phyloP scores from a whole-genome alignment of 2,113 vertebrate species.

The Candoia aspera region DNA sequence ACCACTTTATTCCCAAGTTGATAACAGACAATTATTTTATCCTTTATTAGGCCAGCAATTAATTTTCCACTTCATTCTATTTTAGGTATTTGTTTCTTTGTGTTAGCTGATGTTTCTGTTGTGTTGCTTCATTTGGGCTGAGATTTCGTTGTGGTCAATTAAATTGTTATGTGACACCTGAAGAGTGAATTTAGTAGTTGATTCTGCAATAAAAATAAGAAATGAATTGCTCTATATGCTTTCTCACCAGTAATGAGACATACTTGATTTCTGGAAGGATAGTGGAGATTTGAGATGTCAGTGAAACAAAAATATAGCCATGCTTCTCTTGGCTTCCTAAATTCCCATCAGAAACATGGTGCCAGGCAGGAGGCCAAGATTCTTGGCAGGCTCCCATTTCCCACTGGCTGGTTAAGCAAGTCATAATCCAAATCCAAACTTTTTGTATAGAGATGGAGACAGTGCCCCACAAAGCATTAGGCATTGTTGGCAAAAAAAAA shows the following conservation, averaged over 20 bases:
- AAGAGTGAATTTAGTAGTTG: not conserved
- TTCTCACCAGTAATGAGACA: not conserved
- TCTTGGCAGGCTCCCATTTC: not conserved
- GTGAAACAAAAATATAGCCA: not conserved
- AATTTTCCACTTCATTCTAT: not conserved
- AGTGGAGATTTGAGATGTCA: not conserved
- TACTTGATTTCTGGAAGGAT: not conserved
- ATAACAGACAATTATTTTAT: not conserved
- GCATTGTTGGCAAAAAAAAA: not conserved
- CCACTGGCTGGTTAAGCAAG: slow-evolving; percentile 24
- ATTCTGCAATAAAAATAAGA: not conserved
- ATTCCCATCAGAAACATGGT: not conserved
- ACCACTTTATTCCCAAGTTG: not conserved
- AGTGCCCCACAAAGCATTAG: not conserved
- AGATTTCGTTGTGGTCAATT: not conserved
- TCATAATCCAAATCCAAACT: not conserved
- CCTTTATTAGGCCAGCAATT: not conserved
- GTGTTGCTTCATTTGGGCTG: not conserved
- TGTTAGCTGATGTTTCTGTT: not conserved
- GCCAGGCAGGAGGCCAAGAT: slow-evolving; percentile 17
- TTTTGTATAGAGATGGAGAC: not conserved
- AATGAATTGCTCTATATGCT: not conserved
- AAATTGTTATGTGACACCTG: not conserved
- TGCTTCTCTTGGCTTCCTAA: slow-evolving; percentile 10
- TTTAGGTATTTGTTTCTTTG: not conserved